Evolutionary conservation across 2,888 invertebrate genomes (phyloP).

Genomic region (Megaustenia siamemsis): DNA sequence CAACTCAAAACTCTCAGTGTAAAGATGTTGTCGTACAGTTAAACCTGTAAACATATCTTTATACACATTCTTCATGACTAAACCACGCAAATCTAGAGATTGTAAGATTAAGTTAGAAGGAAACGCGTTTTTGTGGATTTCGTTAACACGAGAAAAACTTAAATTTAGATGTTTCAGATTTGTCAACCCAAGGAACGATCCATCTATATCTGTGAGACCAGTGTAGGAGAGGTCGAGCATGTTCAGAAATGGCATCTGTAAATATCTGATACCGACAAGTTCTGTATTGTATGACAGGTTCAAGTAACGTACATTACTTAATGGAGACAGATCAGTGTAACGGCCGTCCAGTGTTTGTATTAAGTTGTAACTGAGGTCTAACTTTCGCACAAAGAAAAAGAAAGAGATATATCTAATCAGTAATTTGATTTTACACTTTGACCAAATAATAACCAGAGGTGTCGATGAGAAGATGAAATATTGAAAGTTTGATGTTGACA

Average conservation of each 20-base stretch:
- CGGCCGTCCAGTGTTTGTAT: neutral
- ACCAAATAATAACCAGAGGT: no score
- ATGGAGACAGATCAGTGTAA: neutral
- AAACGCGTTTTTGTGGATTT: neutral
- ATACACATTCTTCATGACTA: no score
- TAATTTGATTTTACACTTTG: neutral
- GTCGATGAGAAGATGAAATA: neutral
- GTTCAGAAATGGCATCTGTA: neutral
- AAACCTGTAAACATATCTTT: no score
- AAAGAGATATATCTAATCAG: neutral
- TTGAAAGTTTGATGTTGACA: neutral
- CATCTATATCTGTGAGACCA: neutral
- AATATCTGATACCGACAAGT: neutral
- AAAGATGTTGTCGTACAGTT: no score
- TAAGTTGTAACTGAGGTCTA: neutral
- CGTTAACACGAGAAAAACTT: neutral
- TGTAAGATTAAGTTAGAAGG: neutral
- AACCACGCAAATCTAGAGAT: conserved; percentile 38
- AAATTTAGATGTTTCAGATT: conserved; percentile 3
- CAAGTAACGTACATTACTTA: neutral
- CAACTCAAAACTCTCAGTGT: no score
- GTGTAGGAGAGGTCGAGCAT: conserved; percentile 37
- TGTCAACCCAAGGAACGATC: neutral
- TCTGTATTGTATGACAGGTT: neutral
- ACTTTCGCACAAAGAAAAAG: neutral